Percentiles rank a stretch among this genome's conserved stretches.
phyloP scores from a whole-genome alignment of 2,113 vertebrate genomes.

The Embiotoca jacksoni region DNA sequence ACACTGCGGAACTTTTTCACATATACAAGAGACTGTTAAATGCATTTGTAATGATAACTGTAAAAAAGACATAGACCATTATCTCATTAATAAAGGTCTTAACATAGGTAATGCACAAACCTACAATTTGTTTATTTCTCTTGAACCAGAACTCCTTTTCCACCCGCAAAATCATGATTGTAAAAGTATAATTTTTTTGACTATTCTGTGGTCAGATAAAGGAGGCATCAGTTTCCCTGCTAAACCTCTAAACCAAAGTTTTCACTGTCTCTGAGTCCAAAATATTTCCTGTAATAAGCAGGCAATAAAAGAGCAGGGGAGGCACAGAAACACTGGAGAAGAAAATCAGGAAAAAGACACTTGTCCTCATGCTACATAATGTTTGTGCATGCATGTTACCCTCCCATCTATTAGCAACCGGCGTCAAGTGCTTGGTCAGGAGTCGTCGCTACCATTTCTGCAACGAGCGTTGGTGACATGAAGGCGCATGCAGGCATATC shows the following conservation, averaged over 20 bases:
- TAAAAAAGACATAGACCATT: background rate
- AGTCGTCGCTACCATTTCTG: background rate
- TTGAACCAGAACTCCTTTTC: background rate
- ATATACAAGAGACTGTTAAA: no score
- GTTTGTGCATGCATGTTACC: no score
- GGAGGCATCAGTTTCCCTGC: background rate
- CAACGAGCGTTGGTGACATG: background rate
- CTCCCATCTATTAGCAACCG: no score
- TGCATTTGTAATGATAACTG: background rate
- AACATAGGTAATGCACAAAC: background rate
- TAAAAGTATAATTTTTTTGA: constrained; percentile 9
- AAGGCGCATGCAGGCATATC: background rate
- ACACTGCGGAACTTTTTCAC: background rate
- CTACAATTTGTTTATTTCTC: background rate
- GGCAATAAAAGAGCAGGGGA: background rate
- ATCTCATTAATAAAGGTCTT: no score
- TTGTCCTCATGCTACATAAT: background rate
- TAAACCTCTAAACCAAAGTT: constrained; percentile 3
- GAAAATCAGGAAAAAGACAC: background rate
- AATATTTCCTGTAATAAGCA: constrained; percentile 17
- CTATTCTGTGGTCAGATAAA: background rate
- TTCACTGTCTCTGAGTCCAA: background rate
- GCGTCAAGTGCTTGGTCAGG: no score
- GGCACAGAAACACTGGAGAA: background rate
- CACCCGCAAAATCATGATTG: background rate